Evolutionary conservation across 1,140 invertebrate genomes (phyloP), one percentile per base, ranked within the genome.

Genomic region (Hyles vespertilio): DNA sequence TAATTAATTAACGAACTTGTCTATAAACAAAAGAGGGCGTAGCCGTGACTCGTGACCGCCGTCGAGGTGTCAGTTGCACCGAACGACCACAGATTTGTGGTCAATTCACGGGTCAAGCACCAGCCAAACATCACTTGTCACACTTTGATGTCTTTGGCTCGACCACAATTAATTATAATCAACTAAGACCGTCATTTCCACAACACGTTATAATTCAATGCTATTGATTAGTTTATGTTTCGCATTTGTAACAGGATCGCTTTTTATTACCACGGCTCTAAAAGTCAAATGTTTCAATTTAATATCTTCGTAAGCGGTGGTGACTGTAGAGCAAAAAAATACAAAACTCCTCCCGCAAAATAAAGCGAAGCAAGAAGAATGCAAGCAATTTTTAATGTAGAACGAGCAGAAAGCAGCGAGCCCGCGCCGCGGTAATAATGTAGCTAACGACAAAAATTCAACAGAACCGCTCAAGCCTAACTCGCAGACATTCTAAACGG

Each of bases 371-470:
- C 67, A 75, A 79, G 75, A 87, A 81, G 83, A 87, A 87, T 87
- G 77, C 83, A 86, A 84, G 83, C 84, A 75, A 87, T 87, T 87
- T 87, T 87, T 87, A 87, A 87, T 87, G 81, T 87, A 72, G 72
- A 81, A 70, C 70, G 71, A 78, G 57, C 67, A 67, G 54, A 48
- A 75, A 69, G 72, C 78, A 63, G 63, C 74, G 70, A 72, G 75
- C 74, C 71, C 52, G 65, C 66, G 68, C 70, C 71, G 70, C 65
- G 65, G 74, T 75, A 79, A 78, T 79, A 84, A 79, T 79, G 75
- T 86, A 81, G 72, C 69, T 67, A 70, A 68, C 75, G 72, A 77
- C 67, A 70, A 70, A 76, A 72, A 79, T 81, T 71, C 69, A 73
- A 60, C 63, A 56, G 60, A 72, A 74, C 71, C 70, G 62, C 63